These are phyloP conservation scores for Coptodon rendalli DNA, from an alignment of 2,113 vertebrate species.

Conservation along the genomic window DNA sequence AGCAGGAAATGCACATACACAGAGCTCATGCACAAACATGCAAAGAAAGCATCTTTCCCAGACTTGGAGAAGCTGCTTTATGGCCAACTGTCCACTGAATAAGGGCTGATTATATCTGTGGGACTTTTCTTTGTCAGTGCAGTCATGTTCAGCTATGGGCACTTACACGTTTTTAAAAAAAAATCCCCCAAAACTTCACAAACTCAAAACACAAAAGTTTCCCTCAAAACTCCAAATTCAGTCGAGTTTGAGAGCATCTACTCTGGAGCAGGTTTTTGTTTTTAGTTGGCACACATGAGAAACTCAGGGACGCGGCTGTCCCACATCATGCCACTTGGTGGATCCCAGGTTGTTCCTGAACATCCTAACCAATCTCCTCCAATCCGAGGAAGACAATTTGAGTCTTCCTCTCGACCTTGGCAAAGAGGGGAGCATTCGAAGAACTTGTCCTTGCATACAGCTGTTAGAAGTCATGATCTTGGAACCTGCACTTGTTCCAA, in stretches of 20 bases:
- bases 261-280: not conserved
- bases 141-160: not conserved
- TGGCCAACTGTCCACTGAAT: not conserved
- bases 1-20: not conserved
- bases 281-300: not conserved
- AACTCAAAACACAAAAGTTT: not conserved
- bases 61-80: not conserved
- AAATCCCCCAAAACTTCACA: not conserved
- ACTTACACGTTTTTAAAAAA: fast-evolving
- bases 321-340: not conserved
- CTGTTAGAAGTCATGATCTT: not conserved
- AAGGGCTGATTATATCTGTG: fast-evolving
- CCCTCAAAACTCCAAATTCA: not conserved
- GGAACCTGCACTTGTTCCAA: not conserved
- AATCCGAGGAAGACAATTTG: not conserved
- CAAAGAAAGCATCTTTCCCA: not conserved
- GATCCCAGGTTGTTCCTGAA: not conserved
- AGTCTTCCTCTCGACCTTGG: not conserved
- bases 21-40: not conserved
- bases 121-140: not conserved
- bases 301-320: fast-evolving
- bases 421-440: not conserved
- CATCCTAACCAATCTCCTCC: not conserved
- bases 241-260: not conserved
- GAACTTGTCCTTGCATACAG: not conserved